Evolutionary conservation across 2,797 vertebrate species (phyloP), one percentile per base, ranked within the genome.

Genomic region (Chelonia mydas): DNA sequence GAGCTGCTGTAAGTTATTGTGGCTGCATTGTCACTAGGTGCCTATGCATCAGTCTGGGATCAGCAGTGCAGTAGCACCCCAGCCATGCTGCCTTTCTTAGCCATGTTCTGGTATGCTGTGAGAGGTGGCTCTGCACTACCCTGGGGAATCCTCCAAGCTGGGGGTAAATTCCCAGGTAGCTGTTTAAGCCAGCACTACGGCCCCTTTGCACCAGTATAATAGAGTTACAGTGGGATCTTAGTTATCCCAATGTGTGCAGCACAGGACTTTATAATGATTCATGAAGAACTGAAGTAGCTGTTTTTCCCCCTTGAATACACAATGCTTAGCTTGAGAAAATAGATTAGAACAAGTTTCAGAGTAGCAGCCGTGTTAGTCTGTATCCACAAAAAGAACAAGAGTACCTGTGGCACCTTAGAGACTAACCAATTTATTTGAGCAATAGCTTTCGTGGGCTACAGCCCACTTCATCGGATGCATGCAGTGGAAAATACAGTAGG

Each of bases 261-360:
- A 47, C 7, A 76, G 25, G 37, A 76, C 12, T 76, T 27, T 19
- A 84, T 78, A 89, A 88, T n/a, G 45, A 57, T 41, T 84, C 45
- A 82, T 12, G 25, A 79, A 84, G 86, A 87, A 59, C 78, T 89
- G 11, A 41, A 87, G 81, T 37, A 1, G 0, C 59, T 4, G 86
- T 57, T 57, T 86, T 41, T 59, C n/a, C 49, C 17, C 72, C 45
- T 47, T n/a, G 16, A 4, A 11, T 15, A 31, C 59, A 41, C 79
- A 86, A 61, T 61, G 25, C 41, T 76, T 28, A 47, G 74, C 41
- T 51, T 84, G 78, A 78, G 81, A 59, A 82, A 57, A 54, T 91
- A 28, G 53, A 27, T 41, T n/a, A 28, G 59, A 21, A 16, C 76
- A 0, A 0, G 41, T 41, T 41, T 41, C 41, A 5, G 5, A 41